Evolutionary conservation across 2,113 vertebrate species (phyloP), one percentile per base, ranked within the genome.

Genomic region (Hoplias malabaricus): DNA sequence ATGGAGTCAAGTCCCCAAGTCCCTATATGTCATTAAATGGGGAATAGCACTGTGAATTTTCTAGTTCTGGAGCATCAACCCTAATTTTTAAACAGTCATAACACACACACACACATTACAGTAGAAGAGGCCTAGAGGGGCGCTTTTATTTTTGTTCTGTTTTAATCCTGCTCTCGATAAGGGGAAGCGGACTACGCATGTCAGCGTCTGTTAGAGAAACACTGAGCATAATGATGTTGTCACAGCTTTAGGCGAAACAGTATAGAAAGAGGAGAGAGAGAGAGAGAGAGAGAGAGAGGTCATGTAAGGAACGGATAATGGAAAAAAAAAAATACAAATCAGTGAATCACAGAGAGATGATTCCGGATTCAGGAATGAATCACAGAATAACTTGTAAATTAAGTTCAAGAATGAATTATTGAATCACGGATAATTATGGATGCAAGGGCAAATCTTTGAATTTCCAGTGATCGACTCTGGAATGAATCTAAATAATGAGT

Each of bases 181-280:
- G 38, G n/a, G n/a, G 31, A 61, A 68, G 46, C 50, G 50, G 50
- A 34, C 75, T 77, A 67, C 75, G 46, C 66, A 56, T 63, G 75
- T 77, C 75, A 77, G 53, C 43, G 38, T 48, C 65, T 19, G 29
- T 77, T 69, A 77, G 46, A 54, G 54, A 27, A 77, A 67, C 66
- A 48, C 53, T 77, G 75, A 69, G 59, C 38, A 48, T 77, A 61
- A 54, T 56, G 36, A 77, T 77, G n/a, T 42, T 77, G 75, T 69
- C 75, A 77, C 46, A 38, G 65, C 75, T 67, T n/a, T 19, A 61
- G 75, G 75, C 75, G 21, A 69, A 48, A 69, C 48, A 25, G 68
- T 42, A 77, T 16, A 72, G 50, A 53, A 61, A 75, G 72, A 48
- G 40, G 34, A 43, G 59, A 42, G 31, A 31, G 13, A 66, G 48